These are phyloP conservation scores for Eclectus roratus DNA, from an alignment of 2,113 vertebrate genomes.

Conservation along the genomic window DNA sequence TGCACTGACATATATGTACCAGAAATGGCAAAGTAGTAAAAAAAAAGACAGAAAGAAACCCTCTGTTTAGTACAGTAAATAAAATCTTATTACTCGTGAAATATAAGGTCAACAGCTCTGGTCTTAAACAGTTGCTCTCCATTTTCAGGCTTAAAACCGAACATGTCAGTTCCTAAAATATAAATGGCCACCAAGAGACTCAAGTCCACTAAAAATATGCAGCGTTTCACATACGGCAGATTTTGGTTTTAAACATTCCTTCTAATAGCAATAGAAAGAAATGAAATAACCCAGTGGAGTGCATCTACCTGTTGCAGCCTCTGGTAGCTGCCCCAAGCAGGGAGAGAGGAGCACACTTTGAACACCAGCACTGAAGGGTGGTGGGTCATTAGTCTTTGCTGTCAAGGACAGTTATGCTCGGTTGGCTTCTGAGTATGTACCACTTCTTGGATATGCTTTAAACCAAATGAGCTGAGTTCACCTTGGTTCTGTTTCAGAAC, in stretches of 20 bases:
- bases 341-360: constrained; percentile 15
- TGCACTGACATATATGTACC: not conserved
- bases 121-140: constrained; percentile 40
- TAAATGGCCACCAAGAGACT: constrained; percentile 39
- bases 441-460: constrained; percentile 1
- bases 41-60: not conserved
- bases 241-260: constrained; percentile 13
- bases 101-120: constrained; percentile 15
- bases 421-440: not conserved
- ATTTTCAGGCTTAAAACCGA: constrained; percentile 58
- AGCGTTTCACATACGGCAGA: not conserved
- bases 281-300: constrained; percentile 37
- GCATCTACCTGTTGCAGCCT: constrained; percentile 30
- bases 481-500: not conserved
- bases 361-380: constrained; percentile 46
- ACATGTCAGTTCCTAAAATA: constrained; percentile 55
- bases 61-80: not conserved
- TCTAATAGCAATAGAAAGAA: not conserved
- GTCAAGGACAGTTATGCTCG: constrained; percentile 47
- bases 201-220: constrained; percentile 14
- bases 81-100: constrained; percentile 33
- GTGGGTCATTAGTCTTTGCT: constrained; percentile 59
- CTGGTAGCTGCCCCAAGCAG: constrained; percentile 28
- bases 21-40: not conserved
- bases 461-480: not conserved